Evolutionary conservation across 2,888 invertebrate genomes (phyloP).

Genomic region (Tricholauxania praeusta): DNA sequence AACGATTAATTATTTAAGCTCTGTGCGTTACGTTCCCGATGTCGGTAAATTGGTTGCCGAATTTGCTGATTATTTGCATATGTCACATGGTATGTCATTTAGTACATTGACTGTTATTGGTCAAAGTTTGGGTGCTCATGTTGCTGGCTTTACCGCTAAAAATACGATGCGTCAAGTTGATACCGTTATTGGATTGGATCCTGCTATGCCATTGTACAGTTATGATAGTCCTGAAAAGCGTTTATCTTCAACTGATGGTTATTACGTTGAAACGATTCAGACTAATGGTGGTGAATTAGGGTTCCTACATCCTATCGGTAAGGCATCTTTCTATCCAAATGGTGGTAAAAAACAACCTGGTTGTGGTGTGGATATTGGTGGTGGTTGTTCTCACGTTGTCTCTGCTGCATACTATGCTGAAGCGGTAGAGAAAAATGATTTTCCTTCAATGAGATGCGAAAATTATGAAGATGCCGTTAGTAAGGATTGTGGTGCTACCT

Average conservation of each 20-base stretch:
- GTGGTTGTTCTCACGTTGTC: slow-evolving; percentile 65
- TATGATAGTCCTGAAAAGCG: slow-evolving; percentile 51
- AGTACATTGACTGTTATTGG: slow-evolving; percentile 69
- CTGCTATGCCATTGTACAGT: slow-evolving; percentile 52
- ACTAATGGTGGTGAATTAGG: slow-evolving; percentile 56
- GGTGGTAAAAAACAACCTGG: slow-evolving; percentile 70
- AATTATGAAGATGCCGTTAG: slow-evolving; percentile 46
- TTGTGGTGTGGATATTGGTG: slow-evolving; percentile 64
- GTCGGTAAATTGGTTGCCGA: slow-evolving; percentile 52
- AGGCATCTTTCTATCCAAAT: slow-evolving; percentile 70
- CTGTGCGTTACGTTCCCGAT: slow-evolving; percentile 64
- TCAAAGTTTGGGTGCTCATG: slow-evolving; percentile 73
- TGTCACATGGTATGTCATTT: slow-evolving; percentile 67
- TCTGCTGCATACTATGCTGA: slow-evolving; percentile 66
- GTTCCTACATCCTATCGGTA: slow-evolving; percentile 58
- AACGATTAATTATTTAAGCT: slow-evolving; percentile 69
- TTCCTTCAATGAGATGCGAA: slow-evolving; percentile 52
- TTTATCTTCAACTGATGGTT: slow-evolving; percentile 52
- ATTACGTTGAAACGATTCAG: slow-evolving; percentile 57
- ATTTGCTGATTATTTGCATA: slow-evolving; percentile 63
- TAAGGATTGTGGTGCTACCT: slow-evolving; percentile 46
- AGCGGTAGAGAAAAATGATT: slow-evolving; percentile 58
- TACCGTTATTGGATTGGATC: slow-evolving; percentile 68
- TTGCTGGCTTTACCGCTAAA: slow-evolving; percentile 72
- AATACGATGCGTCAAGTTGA: slow-evolving; percentile 69